These are phyloP conservation scores for Oxygymnocypris stewartii DNA, from an alignment of 2,113 vertebrate species.

Conservation along the genomic window DNA sequence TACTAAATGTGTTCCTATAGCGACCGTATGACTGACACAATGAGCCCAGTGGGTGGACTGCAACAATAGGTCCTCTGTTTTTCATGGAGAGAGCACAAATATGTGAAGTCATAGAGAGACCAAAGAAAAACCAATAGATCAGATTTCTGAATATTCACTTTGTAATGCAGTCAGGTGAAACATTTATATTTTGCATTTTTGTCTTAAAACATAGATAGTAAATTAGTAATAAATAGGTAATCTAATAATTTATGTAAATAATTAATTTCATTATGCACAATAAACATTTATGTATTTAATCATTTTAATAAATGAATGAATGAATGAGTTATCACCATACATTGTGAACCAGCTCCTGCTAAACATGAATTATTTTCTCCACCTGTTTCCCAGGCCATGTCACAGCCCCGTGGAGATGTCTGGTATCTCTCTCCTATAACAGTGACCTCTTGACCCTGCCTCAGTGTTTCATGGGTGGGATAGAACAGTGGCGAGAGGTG, in stretches of 20 bases:
- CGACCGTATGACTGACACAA: slow-evolving; percentile 60
- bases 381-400: slow-evolving; percentile 29
- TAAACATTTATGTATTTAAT: no score
- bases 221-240: background rate
- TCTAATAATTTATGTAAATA: no score
- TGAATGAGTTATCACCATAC: background rate
- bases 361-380: background rate
- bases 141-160: background rate
- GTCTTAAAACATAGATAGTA: background rate
- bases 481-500: slow-evolving; percentile 49
- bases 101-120: background rate
- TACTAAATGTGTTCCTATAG: slow-evolving; percentile 62
- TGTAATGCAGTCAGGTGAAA: background rate
- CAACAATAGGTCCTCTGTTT: slow-evolving; percentile 40
- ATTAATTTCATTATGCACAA: no score
- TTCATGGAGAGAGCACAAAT: slow-evolving; percentile 5
- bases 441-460: slow-evolving; percentile 63
- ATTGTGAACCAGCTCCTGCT: background rate
- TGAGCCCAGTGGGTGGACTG: slow-evolving; percentile 31
- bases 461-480: slow-evolving; percentile 65
- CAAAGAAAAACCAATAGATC: slow-evolving; percentile 10
- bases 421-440: slow-evolving; percentile 60
- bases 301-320: background rate
- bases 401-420: slow-evolving; percentile 45
- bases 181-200: background rate